Evolutionary conservation across 1,140 invertebrate species (phyloP).

Genomic region (Drosophila simulans): DNA sequence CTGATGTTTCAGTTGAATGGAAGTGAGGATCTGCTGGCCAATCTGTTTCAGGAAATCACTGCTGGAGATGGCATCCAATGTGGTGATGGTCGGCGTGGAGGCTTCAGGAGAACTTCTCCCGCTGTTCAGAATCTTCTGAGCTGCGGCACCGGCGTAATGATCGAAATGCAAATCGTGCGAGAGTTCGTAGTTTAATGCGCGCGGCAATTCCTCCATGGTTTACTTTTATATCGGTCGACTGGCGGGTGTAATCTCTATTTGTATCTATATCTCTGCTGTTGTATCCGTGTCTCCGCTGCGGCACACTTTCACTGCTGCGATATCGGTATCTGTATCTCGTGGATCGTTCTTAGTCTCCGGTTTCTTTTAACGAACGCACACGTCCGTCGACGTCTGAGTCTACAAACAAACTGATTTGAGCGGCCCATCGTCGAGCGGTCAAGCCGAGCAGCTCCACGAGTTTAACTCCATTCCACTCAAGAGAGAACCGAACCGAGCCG

Average conservation of each 20-base stretch:
- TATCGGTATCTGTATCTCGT: constrained; percentile 25
- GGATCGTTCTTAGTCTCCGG: constrained; percentile 28
- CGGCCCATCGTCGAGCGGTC: constrained; percentile 24
- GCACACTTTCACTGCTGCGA: constrained; percentile 70
- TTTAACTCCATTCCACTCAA: constrained; percentile 59
- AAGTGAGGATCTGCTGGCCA: constrained; percentile 72
- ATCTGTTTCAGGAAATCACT: constrained; percentile 77
- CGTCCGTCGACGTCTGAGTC: constrained; percentile 58
- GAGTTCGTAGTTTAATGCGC: constrained; percentile 77
- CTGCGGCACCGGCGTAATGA: constrained; percentile 57
- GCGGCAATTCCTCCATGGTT: constrained; percentile 69
- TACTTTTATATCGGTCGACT: constrained; percentile 36
- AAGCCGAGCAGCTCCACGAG: constrained; percentile 29
- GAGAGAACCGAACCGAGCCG: constrained; percentile 30
- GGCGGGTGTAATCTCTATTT: constrained; percentile 13
- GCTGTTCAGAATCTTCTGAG: constrained; percentile 72
- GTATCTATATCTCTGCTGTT: constrained; percentile 24
- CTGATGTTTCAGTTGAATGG: constrained; percentile 70
- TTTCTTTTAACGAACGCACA: constrained; percentile 35
- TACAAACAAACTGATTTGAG: constrained; percentile 76
- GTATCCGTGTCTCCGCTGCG: constrained; percentile 33
- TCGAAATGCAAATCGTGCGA: constrained; percentile 78
- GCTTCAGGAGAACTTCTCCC: constrained; percentile 52
- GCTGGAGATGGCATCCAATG: constrained; percentile 41
- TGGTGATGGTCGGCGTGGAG: constrained; percentile 70